phyloP scores from a whole-genome alignment of 2,888 invertebrate species.

The Sarcophaga subvicina region DNA sequence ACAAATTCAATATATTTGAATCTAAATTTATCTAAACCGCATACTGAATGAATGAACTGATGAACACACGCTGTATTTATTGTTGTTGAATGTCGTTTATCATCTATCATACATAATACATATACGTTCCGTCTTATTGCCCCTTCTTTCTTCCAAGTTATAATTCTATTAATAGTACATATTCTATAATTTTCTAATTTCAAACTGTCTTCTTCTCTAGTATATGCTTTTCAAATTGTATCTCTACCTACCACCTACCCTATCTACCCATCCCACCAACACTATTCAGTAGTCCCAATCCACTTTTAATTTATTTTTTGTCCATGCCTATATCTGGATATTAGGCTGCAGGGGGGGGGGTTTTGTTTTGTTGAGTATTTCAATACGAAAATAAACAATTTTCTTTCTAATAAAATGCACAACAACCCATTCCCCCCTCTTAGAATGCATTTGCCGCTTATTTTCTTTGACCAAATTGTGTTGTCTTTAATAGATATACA shows the following conservation, averaged over 20 bases:
- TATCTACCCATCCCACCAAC: too few species aligned
- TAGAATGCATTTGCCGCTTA: conserved; percentile 9
- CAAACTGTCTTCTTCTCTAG: background rate
- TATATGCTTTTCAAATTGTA: background rate
- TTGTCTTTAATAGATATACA: background rate
- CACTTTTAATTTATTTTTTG: background rate
- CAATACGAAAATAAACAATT: too few species aligned
- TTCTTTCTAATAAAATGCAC: too few species aligned
- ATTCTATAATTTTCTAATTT: too few species aligned
- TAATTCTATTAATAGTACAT: background rate
- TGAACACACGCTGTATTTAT: conserved; percentile 49
- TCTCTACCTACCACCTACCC: background rate
- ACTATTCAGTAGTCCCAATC: background rate
- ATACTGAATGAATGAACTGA: background rate
- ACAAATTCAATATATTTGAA: conserved; percentile 50
- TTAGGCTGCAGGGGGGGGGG: too few species aligned
- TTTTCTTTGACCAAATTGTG: conserved; percentile 35
- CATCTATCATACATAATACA: background rate
- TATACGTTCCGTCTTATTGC: background rate
- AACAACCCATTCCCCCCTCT: background rate
- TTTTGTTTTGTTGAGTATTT: conserved; percentile 4
- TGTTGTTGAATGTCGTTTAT: conserved; percentile 12
- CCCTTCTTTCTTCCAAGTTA: background rate
- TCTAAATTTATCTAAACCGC: conserved; percentile 44
- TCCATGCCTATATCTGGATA: background rate